Base-by-base conservation (phyloP, 2,113 vertebrate genomes). In the Morone chrysops region DNA sequence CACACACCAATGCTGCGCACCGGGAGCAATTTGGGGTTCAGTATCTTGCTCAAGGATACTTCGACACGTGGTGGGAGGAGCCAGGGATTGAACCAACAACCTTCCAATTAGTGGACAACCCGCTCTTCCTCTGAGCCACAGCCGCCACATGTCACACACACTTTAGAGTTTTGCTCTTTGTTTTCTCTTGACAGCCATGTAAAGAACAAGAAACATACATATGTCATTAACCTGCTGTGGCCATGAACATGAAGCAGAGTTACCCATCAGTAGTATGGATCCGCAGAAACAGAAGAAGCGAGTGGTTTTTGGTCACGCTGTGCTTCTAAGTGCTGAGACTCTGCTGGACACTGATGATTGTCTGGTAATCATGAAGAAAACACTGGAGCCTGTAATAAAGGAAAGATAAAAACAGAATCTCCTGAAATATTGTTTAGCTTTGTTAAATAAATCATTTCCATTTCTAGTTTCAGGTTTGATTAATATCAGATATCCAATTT, bases 401-500 rank as follows among this genome's bases (percentile, higher is more conserved):
- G 4, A n/a, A n/a, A 54, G 8, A 62, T 31, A 1, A 14, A 51
- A 51, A 41, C 13, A 14, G 22, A 75, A 54, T 6, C 48, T 16
- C 16, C 18, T 11, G 31, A 31, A 31, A 4, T 18, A 65, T 60
- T 6, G 14, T 53, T 72, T 61, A 7, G 50, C 56, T 1, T 62
- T 48, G 17, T 48, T 45, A 4, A 22, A 31, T 43, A 10, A 48
- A 38, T 10, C 2, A 18, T 72, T 16, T 57, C 18, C 12, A 67
- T 16, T 57, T 22, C 12, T 62, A 13, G 41, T 79, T 59, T 65
- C 7, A 70, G 41, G 38, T 75, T 71, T 67, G 31, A 63, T 73
- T 63, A 57, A 54, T 53, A 60, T 79, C 10, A n/a, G 71, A 69
- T 43, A 61, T 25, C 73, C 48, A 31, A 31, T 25, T 73, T 47